These are phyloP conservation scores for Cryptoprocta ferox DNA, from an alignment of 2,797 vertebrate genomes.

Conservation along the genomic window DNA sequence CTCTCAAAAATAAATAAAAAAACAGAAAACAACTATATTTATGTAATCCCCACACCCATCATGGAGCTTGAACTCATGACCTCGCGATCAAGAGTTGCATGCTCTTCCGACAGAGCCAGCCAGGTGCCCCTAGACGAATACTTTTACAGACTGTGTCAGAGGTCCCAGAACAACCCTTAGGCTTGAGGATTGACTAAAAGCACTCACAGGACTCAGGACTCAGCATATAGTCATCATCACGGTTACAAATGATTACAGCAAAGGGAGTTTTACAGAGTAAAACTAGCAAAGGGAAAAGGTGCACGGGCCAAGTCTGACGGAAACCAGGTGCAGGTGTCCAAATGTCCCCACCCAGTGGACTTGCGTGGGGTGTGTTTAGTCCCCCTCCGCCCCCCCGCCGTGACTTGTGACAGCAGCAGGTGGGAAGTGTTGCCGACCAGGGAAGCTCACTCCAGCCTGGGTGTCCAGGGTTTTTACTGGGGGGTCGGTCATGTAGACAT, in stretches of 20 bases:
- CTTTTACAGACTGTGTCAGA: neutral
- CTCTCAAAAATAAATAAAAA: too few relatives aligned
- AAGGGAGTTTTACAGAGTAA: neutral
- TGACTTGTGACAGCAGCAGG: neutral
- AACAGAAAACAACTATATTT: neutral
- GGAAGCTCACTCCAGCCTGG: neutral
- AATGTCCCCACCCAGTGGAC: neutral
- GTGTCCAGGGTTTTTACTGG: neutral
- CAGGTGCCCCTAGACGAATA: neutral
- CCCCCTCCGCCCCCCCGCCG: neutral
- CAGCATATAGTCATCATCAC: neutral
- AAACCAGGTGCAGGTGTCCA: neutral
- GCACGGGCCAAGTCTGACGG: accelerated
- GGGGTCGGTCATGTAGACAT: neutral
- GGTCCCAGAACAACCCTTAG: neutral
- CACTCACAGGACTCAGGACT: neutral
- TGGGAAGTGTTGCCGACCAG: neutral
- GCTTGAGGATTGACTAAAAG: neutral
- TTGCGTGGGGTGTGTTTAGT: neutral
- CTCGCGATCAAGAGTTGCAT: neutral
- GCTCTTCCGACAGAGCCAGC: neutral
- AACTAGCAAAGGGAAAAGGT: too few relatives aligned
- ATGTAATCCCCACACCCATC: neutral
- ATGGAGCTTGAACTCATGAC: neutral
- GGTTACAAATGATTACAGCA: neutral